Evolutionary conservation across 2,113 vertebrate genomes (phyloP), one percentile per base, ranked within the genome.

Genomic region (Xyrauchen texanus): DNA sequence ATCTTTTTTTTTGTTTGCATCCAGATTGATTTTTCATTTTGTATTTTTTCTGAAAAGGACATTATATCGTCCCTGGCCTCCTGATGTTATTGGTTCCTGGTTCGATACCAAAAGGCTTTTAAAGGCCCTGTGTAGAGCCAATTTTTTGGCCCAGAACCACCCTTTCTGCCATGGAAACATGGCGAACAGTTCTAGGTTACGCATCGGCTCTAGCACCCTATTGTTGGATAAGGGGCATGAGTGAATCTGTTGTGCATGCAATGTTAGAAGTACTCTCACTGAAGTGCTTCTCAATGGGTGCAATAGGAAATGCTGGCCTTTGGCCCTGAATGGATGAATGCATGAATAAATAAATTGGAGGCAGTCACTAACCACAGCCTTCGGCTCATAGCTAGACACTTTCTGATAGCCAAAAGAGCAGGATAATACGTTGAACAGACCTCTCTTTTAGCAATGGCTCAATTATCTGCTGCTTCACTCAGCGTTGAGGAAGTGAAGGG

Each of bases 401-500:
- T 60, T 49, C 72, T 52, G 49, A 83, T 34, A 34, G 21, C 21
- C 21, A 34, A 34, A 66, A 76, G 60, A 70, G 64, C 80, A 66
- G 65, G 70, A 64, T 78, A 78, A 82, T 80, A 64, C 72, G 66
- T 73, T 71, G 66, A 77, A 66, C 73, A 82, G 78, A 84, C 57
- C 68, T 85, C 76, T 55, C 55, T 58, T 58, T 13, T 15, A 58
- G 13, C 69, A 66, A 21, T 8, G 11, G 68, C 69, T 46, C 21
- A 79, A 9, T 83, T 67, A 46, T 52, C 85, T 86, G 83, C 85
- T 82, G 87, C 86, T 75, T 51, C 83, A 83, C 85, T 74, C 61
- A 86, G 80, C 86, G 81, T 76, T 86, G 86, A 84, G 84, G 15
- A 60, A n/a, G 64, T 47, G 45, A 73, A 74, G 52, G 46, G 63